Evolutionary conservation across 2,888 invertebrate species (phyloP), one percentile per base, ranked within the genome.

Genomic region (Himalopsyche japonica): DNA sequence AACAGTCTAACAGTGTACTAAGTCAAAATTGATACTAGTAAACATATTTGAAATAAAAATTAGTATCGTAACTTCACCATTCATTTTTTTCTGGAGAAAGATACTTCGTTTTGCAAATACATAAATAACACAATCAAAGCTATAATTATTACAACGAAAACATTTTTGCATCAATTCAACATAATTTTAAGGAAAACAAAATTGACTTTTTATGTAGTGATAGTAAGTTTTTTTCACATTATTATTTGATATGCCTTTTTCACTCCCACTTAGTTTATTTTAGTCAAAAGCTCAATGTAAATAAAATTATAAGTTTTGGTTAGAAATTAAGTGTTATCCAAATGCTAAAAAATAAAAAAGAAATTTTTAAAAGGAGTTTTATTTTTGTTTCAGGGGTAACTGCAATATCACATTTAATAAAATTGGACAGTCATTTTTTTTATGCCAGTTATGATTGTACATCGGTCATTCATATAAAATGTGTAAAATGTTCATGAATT

Each of bases 241-340:
- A 70, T 20, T 20, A 27, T 27, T 70, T 30, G 20, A 24, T 70
- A 70, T 70, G 70, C 70, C 70, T 30, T 70, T 70, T 30, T 30
- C 30, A 30, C 70, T 70, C 27, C 27, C 77, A 77, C 20, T 77
- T 43, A 34, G 43, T 10, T 37, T 43, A 77, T 77, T 77, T 79
- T 79, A 30, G 79, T 79, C 79, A 79, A 79, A 79, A 47, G 79
- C 79, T 79, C 79, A 79, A 79, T 79, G 79, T 79, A 79, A 47
- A 79, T 48, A 79, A 20, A 79, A 8, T 79, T 79, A 47, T 79
- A 79, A 27, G 47, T 47, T 79, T 79, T 27, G 47, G 79, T 70
- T 70, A 48, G 48, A 47, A 27, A 18, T 79, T 79, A 77, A 77
- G 43, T 37, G 34, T 34, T 77, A 37, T 37, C 37, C 43, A 77